Percentiles rank a stretch among this genome's conserved stretches.
Conservation (phyloP, 30 jellyfish, hydroid and myxozoan species). For the Hydra vulgaris region DNA sequence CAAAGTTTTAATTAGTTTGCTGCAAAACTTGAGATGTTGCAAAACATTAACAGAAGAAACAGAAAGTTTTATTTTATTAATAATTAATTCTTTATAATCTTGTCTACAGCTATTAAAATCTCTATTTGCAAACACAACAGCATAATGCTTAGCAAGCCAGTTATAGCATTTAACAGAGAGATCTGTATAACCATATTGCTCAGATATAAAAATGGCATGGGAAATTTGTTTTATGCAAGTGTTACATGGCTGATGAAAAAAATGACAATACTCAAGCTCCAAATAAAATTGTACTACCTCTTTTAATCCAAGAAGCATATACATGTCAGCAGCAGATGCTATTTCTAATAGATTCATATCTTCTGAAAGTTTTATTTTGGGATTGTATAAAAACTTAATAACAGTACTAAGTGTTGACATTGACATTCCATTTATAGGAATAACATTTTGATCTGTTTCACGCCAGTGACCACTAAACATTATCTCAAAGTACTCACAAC, state of each 20-base stretch:
- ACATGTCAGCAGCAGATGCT: slow-evolving; percentile 9
- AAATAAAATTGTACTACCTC: neutral
- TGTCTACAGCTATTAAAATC: slow-evolving; percentile 5
- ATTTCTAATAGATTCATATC: neutral
- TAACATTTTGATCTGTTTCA: slow-evolving; percentile 4
- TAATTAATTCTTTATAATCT: neutral
- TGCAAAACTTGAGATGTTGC: slow-evolving; percentile 7
- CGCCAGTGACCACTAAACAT: slow-evolving; percentile 20
- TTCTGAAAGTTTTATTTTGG: neutral
- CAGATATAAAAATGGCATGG: neutral
- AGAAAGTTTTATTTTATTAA: neutral
- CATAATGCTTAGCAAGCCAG: slow-evolving; percentile 11
- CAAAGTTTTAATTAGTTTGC: neutral
- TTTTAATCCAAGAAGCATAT: slow-evolving; percentile 3
- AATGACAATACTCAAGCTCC: slow-evolving; percentile 14
- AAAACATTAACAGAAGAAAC: neutral
- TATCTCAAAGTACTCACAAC: slow-evolving; percentile 7
- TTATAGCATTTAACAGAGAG: neutral
- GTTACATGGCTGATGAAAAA: slow-evolving; percentile 15
- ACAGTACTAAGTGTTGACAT: neutral
- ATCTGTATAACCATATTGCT: neutral
- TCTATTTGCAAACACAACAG: neutral
- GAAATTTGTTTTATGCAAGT: neutral
- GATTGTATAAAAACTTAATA: neutral
- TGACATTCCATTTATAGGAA: slow-evolving; percentile 16